These are phyloP conservation scores for Eretmochelys imbricata DNA, from an alignment of 2,113 vertebrate species.

Conservation along the genomic window DNA sequence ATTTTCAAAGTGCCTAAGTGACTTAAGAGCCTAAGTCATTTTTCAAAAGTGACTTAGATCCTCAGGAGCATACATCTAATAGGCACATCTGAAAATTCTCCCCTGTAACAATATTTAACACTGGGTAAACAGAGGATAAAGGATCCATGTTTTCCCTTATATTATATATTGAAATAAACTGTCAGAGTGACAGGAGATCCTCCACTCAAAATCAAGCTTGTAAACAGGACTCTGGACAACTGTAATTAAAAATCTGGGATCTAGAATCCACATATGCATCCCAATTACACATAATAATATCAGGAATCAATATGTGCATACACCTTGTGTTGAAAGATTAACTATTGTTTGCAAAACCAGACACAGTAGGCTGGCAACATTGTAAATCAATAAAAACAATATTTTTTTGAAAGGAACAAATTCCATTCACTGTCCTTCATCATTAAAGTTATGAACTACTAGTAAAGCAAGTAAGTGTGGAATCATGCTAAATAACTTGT, in stretches of 20 bases:
- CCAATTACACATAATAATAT: conserved; percentile 34
- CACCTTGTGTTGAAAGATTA: conserved; percentile 1
- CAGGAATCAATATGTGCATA: background rate
- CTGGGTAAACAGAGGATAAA: too few species aligned
- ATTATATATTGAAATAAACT: conserved; percentile 59
- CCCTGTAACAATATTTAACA: too few species aligned
- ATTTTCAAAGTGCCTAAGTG: too few species aligned
- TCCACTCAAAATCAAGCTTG: background rate
- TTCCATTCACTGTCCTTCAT: background rate
- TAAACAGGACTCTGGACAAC: conserved; percentile 30
- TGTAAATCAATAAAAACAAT: background rate
- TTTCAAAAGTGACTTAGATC: too few species aligned
- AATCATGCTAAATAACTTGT: background rate
- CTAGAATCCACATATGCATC: background rate
- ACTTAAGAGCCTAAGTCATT: too few species aligned
- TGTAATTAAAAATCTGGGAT: conserved; percentile 30
- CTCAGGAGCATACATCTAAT: too few species aligned
- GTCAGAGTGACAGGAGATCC: conserved; percentile 15
- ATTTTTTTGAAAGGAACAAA: conserved; percentile 1
- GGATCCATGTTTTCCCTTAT: conserved; percentile 40
- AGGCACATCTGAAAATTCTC: too few species aligned
- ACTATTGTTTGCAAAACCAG: conserved; percentile 18
- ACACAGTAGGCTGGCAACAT: background rate
- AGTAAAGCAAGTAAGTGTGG: background rate
- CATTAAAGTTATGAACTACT: background rate